phyloP scores from a whole-genome alignment of 2,113 vertebrate genomes.

The Panthera leo region DNA sequence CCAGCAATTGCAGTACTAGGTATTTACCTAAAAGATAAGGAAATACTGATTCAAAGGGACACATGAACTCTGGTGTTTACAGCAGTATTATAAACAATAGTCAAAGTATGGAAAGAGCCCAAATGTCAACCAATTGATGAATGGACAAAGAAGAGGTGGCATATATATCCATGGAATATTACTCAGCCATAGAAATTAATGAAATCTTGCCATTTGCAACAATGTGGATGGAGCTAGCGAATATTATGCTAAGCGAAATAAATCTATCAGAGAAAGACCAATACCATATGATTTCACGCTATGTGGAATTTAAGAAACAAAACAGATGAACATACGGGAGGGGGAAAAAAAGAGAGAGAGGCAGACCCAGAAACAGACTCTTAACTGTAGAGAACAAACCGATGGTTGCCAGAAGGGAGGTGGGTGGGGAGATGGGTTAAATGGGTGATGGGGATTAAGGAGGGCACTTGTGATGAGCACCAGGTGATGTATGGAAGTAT shows the following conservation, averaged over 20 bases:
- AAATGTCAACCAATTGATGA: not conserved
- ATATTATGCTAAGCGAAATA: not conserved
- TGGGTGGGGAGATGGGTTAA: not conserved
- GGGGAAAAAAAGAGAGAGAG: not conserved
- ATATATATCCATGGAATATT: not conserved
- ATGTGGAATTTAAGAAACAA: not conserved
- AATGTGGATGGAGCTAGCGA: not conserved
- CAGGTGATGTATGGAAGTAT: not conserved
- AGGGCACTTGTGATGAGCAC: not conserved
- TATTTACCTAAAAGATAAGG: not conserved
- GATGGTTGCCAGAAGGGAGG: not conserved
- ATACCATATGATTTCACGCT: not conserved
- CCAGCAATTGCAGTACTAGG: not conserved
- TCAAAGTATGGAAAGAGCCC: not conserved
- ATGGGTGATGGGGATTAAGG: not conserved
- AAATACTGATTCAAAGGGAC: not conserved
- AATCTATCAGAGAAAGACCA: not conserved
- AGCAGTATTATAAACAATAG: not conserved
- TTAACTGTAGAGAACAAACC: not conserved
- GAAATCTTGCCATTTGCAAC: not conserved
- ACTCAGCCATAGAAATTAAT: not conserved
- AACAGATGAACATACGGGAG: not conserved
- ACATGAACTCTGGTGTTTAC: not conserved
- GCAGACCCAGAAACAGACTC: not conserved
- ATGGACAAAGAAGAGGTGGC: not conserved